Evolutionary conservation across 2,797 vertebrate species (phyloP).

Genomic region (Malurus splendens): DNA sequence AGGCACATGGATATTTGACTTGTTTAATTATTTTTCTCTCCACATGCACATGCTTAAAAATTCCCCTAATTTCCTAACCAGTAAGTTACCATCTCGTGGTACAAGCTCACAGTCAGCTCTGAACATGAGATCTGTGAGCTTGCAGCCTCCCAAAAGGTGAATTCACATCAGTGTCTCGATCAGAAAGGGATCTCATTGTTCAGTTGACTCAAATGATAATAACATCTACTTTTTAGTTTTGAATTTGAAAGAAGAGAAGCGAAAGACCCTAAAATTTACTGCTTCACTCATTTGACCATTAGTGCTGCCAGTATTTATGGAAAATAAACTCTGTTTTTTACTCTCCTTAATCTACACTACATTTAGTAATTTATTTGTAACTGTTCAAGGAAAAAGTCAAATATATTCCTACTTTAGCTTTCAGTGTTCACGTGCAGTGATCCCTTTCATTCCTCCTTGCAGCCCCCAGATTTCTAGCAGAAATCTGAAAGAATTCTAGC

Average conservation of each 20-base stretch:
- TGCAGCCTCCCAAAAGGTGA: slow-evolving; percentile 10
- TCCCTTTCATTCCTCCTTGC: neutral
- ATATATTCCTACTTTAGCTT: neutral
- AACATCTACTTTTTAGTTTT: neutral
- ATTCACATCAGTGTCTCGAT: neutral
- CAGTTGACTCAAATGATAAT: neutral
- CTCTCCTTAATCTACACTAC: neutral
- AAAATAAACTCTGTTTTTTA: neutral
- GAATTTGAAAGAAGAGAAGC: neutral
- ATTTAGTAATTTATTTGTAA: neutral
- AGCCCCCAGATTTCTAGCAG: too few species aligned
- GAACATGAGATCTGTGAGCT: neutral
- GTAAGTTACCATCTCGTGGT: slow-evolving; percentile 1
- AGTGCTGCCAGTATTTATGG: neutral
- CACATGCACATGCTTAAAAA: neutral
- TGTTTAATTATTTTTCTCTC: slow-evolving; percentile 28
- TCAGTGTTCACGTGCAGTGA: neutral
- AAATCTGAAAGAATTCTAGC: too few species aligned
- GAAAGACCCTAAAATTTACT: neutral
- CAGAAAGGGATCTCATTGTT: neutral
- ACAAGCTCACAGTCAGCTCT: slow-evolving; percentile 2
- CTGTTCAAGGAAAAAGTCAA: neutral
- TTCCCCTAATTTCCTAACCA: neutral
- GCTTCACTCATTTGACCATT: neutral
- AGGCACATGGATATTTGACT: neutral